Conservation (phyloP, 2,888 invertebrate genomes). For the Sminthurides aquaticus region DNA sequence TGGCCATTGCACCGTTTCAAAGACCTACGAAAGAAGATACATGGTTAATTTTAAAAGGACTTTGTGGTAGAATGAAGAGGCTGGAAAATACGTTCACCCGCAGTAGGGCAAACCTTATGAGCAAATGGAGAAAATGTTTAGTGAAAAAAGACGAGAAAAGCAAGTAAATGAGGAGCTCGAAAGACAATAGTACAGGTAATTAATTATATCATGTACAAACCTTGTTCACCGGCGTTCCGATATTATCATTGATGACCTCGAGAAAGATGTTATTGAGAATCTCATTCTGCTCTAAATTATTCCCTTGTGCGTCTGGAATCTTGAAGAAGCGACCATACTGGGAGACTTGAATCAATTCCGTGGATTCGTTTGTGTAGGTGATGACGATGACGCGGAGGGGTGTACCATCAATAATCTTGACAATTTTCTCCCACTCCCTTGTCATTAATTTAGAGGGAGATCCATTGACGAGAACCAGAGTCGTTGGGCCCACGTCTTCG, state of each 20-base stretch:
- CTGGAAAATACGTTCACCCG: not conserved
- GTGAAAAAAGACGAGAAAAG: conserved; percentile 13
- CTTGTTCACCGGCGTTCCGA: conserved; percentile 42
- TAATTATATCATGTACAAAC: conserved; percentile 19
- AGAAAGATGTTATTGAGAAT: conserved; percentile 41
- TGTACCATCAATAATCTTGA: conserved; percentile 40
- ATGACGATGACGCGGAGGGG: conserved; percentile 40
- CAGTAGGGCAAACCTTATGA: not conserved
- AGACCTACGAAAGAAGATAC: no score
- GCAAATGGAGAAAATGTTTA: not conserved
- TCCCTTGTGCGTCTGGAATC: conserved; percentile 36
- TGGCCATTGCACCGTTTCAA: conserved; percentile 41
- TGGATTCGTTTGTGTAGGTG: conserved; percentile 39
- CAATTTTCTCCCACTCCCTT: conserved; percentile 41
- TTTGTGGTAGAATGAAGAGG: no score
- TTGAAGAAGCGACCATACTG: conserved; percentile 40
- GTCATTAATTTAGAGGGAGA: conserved; percentile 38
- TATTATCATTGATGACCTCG: conserved; percentile 39
- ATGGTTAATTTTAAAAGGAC: no score
- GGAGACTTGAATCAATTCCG: conserved; percentile 35
- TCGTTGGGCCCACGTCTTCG: conserved; percentile 41
- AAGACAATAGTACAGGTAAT: no score
- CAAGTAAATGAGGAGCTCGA: conserved; percentile 8
- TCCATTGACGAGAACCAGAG: conserved; percentile 40
- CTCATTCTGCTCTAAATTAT: conserved; percentile 42